These are phyloP conservation scores for Lepisosteus osseus DNA, from an alignment of 2,113 vertebrate species.

Conservation along the genomic window DNA sequence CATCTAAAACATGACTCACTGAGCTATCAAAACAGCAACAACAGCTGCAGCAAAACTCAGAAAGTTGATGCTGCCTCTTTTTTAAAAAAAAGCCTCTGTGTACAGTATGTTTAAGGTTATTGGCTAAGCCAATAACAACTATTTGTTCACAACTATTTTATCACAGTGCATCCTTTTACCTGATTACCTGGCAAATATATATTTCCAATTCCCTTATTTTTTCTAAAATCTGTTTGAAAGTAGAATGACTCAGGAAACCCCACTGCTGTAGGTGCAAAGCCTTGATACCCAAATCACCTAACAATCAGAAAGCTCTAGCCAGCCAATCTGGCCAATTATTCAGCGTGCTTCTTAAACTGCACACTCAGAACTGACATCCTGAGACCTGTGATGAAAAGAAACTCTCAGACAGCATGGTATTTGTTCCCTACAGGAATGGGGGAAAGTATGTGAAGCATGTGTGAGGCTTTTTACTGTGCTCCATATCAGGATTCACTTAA, in stretches of 20 bases:
- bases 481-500: not conserved
- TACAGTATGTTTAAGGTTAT: no score
- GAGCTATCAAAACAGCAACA: not conserved
- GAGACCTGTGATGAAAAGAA: not conserved
- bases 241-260: no score
- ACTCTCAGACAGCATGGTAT: slow-evolving; percentile 1
- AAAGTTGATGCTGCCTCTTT: not conserved
- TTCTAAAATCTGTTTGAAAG: no score
- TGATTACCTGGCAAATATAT: no score
- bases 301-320: no score
- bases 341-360: not conserved
- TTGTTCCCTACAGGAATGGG: slow-evolving; percentile 18
- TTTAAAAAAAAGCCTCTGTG: not conserved
- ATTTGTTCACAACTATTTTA: no score
- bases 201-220: no score
- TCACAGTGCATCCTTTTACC: no score
- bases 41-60: slow-evolving; percentile 18
- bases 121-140: no score
- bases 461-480: not conserved
- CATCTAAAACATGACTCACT: slow-evolving; percentile 15
- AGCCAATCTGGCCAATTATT: no score
- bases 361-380: not conserved
- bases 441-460: slow-evolving; percentile 16
- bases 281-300: no score
- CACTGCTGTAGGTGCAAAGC: no score